phyloP scores from a whole-genome alignment of 2,888 invertebrate species.

The Eubasilissa splendida region DNA sequence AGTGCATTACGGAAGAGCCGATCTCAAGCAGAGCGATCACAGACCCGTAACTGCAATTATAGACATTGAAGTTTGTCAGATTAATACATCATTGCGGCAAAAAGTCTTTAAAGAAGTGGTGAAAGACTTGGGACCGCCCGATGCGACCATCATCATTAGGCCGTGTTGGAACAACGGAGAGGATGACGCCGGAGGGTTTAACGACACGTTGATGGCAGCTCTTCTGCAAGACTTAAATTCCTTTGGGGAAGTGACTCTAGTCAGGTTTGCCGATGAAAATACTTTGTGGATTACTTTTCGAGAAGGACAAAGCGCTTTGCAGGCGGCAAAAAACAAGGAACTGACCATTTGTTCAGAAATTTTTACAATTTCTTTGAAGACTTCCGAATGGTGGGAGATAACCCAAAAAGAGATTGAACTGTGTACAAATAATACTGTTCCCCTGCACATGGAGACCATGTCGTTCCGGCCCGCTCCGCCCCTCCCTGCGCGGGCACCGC shows the following conservation, averaged over 20 bases:
- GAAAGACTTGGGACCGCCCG: conserved; percentile 92
- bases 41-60: conserved; percentile 94
- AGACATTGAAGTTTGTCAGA: conserved; percentile 88
- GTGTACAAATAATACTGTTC: conserved; percentile 88
- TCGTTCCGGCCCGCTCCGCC: conserved; percentile 69
- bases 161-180: conserved; percentile 71
- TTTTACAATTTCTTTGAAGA: conserved; percentile 83
- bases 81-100: conserved; percentile 84
- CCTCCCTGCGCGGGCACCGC: conserved; percentile 70
- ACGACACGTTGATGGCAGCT: conserved; percentile 85
- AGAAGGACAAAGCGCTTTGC: conserved; percentile 90
- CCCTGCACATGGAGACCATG: conserved; percentile 74
- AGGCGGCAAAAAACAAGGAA: conserved; percentile 74
- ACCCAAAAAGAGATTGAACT: conserved; percentile 88
- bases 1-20: conserved; percentile 92
- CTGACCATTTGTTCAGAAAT: conserved; percentile 78
- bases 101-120: conserved; percentile 89
- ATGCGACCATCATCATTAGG: conserved; percentile 90
- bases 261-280: conserved; percentile 87
- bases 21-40: conserved; percentile 98
- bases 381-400: conserved; percentile 87
- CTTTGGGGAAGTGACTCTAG: conserved; percentile 91
- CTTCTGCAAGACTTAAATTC: conserved; percentile 86
- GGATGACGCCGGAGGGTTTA: conserved; percentile 77
- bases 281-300: conserved; percentile 94